Percentiles rank a stretch among this genome's conserved stretches.
phyloP scores from a whole-genome alignment of 2,797 vertebrate species.

The Sebastes steindachneri region DNA sequence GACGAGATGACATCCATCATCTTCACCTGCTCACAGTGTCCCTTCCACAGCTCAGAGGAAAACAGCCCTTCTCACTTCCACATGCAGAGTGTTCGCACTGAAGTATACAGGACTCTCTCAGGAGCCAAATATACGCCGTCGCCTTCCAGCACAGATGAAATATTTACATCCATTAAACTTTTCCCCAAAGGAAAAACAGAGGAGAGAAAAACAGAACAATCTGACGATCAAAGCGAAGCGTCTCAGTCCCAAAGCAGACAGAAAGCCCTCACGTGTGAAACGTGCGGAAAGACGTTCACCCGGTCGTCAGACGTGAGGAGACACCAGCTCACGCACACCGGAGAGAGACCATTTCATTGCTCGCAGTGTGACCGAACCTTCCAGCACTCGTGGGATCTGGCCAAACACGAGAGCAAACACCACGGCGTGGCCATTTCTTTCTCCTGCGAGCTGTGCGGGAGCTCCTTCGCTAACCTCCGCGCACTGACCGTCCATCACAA shows the following conservation, averaged over 20 bases:
- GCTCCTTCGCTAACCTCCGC: constrained; percentile 76
- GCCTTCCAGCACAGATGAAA: constrained; percentile 66
- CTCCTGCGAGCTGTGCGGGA: constrained; percentile 73
- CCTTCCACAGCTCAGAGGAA: constrained; percentile 57
- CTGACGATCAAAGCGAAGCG: not conserved
- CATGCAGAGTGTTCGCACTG: constrained; percentile 65
- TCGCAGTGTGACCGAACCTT: constrained; percentile 82
- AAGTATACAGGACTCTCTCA: constrained; percentile 58
- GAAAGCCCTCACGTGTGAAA: constrained; percentile 69
- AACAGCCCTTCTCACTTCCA: constrained; percentile 74
- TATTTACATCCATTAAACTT: constrained; percentile 78
- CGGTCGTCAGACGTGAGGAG: constrained; percentile 80
- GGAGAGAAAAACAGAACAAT: not conserved
- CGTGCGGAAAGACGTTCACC: constrained; percentile 80
- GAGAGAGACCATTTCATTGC: constrained; percentile 83
- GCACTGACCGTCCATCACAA: constrained; percentile 78
- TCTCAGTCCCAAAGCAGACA: not conserved
- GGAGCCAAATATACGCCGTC: constrained; percentile 47
- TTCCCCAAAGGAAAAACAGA: constrained; percentile 48
- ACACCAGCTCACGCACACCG: constrained; percentile 85
- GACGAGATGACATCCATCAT: constrained; percentile 69
- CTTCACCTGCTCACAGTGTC: constrained; percentile 76
- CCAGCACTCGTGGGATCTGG: constrained; percentile 86
- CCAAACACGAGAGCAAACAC: constrained; percentile 80
- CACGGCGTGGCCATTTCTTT: constrained; percentile 75